Percentiles rank a stretch among this genome's conserved stretches.
phyloP scores from a whole-genome alignment of 2,888 invertebrate species.

The Scaptomyza reducta region DNA sequence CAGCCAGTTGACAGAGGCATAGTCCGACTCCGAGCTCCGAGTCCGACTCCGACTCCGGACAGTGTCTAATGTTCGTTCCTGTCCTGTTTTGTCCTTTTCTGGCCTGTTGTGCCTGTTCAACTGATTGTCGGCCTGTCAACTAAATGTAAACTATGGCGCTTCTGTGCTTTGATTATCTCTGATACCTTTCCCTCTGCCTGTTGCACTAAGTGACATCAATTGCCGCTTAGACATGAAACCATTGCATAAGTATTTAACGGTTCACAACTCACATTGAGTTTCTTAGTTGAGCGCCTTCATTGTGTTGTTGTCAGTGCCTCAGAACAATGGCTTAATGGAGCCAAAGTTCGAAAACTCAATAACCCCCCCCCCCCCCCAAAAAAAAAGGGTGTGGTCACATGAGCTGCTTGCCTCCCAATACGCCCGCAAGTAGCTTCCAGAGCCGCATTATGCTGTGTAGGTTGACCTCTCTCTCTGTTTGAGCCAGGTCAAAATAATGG shows the following conservation, averaged over 20 bases:
- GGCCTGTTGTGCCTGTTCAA: neutral
- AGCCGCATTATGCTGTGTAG: conserved; percentile 2
- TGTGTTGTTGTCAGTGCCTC: conserved; percentile 10
- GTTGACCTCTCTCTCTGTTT: too few species aligned
- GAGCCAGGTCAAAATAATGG: conserved; percentile 28
- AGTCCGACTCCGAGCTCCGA: neutral
- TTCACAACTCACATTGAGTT: conserved; percentile 9
- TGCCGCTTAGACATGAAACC: conserved; percentile 28
- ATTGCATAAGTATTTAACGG: neutral
- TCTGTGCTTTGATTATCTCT: conserved; percentile 57
- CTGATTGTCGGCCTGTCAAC: conserved; percentile 13
- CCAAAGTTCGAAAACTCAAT: neutral
- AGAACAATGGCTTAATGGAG: neutral
- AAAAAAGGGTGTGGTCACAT: neutral
- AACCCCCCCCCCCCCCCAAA: neutral
- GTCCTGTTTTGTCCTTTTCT: conserved; percentile 1
- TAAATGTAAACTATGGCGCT: conserved; percentile 31
- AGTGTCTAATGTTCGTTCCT: neutral
- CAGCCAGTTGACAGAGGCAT: conserved; percentile 33
- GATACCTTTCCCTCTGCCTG: conserved; percentile 3
- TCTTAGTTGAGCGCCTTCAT: neutral
- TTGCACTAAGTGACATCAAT: conserved; percentile 44
- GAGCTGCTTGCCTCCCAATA: conserved; percentile 1
- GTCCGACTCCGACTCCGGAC: neutral
- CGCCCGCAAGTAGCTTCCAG: neutral